Evolutionary conservation across 2,113 vertebrate species (phyloP).

Genomic region (Hypanus sabinus): DNA sequence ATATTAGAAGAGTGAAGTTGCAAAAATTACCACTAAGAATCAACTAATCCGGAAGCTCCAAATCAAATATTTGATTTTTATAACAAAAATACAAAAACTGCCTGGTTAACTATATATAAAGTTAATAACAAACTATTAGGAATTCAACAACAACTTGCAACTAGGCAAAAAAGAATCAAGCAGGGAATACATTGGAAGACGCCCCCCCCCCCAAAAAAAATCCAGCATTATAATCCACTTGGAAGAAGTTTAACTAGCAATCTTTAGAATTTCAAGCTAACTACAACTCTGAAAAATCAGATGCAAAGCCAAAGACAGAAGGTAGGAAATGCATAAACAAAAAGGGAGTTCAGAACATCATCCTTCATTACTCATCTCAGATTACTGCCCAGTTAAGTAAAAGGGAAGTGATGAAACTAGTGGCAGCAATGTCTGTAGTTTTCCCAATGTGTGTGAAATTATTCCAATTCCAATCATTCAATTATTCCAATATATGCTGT

Average conservation of each 20-base stretch:
- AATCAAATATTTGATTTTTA: neutral
- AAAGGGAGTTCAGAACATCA: neutral
- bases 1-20: neutral
- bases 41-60: neutral
- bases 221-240: neutral
- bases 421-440: neutral
- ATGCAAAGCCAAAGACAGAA: neutral
- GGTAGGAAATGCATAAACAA: slow-evolving; percentile 5
- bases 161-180: neutral
- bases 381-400: neutral
- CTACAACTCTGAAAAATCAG: neutral
- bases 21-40: neutral
- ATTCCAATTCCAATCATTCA: too few relatives aligned
- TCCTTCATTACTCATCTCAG: slow-evolving; percentile 25
- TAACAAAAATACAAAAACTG: neutral
- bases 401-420: slow-evolving; percentile 31
- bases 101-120: neutral
- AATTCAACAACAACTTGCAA: neutral
- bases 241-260: neutral
- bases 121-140: neutral
- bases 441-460: neutral
- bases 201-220: neutral
- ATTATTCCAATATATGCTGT: neutral
- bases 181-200: neutral
- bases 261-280: neutral